Conservation (phyloP, 2,888 invertebrate species). For the Troides helena region DNA sequence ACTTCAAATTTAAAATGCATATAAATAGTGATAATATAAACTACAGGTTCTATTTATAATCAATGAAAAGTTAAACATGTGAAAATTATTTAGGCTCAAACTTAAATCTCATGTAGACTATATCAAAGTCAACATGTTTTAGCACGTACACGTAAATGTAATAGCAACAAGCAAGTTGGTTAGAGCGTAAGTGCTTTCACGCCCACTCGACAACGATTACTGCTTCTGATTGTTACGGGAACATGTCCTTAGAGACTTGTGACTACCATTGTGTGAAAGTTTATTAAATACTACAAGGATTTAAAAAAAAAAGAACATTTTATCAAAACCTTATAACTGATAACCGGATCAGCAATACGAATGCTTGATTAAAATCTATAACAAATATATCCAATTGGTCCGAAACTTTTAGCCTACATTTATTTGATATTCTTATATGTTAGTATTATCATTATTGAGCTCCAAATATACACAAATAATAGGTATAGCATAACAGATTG, state of each 20-base stretch:
- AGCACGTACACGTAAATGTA: neutral
- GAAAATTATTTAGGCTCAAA: neutral
- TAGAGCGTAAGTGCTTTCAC: conserved; percentile 9
- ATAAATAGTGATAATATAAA: no score
- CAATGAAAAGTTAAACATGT: neutral
- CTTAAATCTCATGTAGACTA: neutral
- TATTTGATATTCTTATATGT: no score
- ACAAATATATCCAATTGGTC: no score
- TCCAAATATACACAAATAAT: no score
- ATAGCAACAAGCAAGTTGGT: neutral
- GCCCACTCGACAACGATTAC: conserved; percentile 5
- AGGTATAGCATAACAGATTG: no score
- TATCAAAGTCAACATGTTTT: conserved; percentile 2
- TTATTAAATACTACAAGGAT: neutral
- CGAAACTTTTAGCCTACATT: no score
- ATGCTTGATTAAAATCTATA: no score
- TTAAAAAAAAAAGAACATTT: neutral
- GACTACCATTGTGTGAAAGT: neutral
- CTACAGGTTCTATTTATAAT: neutral
- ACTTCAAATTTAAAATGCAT: no score
- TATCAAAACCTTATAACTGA: neutral
- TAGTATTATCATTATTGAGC: no score
- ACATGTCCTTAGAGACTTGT: neutral
- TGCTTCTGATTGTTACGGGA: neutral
- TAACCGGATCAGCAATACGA: neutral